These are phyloP conservation scores for Hydra vulgaris DNA, from an alignment of 30 jellyfish, hydroid and myxozoan species.

Conservation along the genomic window DNA sequence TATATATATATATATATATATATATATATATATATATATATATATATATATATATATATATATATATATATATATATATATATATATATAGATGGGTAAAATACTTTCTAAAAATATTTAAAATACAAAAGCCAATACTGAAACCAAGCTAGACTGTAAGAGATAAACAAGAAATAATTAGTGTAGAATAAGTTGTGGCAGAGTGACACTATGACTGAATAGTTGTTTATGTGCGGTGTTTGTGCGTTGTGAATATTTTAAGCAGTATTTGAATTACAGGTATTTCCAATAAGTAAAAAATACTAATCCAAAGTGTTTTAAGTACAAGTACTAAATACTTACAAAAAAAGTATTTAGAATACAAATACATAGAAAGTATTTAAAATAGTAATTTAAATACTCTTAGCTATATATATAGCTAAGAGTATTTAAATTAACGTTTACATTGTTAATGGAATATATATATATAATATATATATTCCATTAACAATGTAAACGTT, in stretches of 20 bases:
- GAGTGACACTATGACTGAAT: neutral
- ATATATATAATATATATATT: no score
- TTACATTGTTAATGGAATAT: neutral
- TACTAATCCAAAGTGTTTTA: neutral
- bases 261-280: neutral
- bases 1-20: no score
- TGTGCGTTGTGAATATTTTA: neutral
- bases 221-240: neutral
- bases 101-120: neutral
- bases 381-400: neutral
- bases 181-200: neutral
- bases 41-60: no score
- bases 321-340: neutral
- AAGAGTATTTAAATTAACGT: neutral
- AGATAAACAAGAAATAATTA: neutral
- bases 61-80: no score
- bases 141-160: neutral
- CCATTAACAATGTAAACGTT: neutral
- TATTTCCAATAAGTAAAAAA: neutral
- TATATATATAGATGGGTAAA: neutral
- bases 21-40: no score
- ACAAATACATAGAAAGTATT: neutral
- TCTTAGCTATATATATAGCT: neutral
- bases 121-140: neutral
- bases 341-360: neutral